Evolutionary conservation across 2,888 invertebrate genomes (phyloP).

Genomic region (Cephalotes varians): DNA sequence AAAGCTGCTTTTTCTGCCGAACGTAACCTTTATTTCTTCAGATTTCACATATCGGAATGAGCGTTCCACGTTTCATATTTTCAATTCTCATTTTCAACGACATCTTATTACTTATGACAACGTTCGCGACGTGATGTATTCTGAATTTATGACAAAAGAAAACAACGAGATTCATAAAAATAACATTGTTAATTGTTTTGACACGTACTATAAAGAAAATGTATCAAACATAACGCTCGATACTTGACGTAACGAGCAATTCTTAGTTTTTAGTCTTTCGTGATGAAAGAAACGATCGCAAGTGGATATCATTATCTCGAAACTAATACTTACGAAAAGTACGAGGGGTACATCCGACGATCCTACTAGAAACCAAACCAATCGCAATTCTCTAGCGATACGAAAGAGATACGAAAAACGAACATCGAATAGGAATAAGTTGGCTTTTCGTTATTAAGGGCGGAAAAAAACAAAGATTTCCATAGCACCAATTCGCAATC

Average conservation of each 20-base stretch:
- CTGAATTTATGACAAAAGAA: neutral
- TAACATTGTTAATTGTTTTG: neutral
- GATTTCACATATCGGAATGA: neutral
- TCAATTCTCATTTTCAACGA: neutral
- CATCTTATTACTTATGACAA: neutral
- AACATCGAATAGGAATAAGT: neutral
- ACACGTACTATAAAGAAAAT: too few relatives aligned
- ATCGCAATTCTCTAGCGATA: too few relatives aligned
- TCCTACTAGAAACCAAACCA: too few relatives aligned
- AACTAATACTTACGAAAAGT: conserved; percentile 22
- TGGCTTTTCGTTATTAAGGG: conserved; percentile 6
- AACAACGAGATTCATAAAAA: neutral
- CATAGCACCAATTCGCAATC: neutral
- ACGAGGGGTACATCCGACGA: conserved; percentile 41
- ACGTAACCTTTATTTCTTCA: neutral
- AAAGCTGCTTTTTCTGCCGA: too few relatives aligned
- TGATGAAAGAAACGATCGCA: neutral
- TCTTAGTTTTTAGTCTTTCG: neutral
- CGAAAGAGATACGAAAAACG: conserved; percentile 53
- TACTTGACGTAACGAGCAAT: neutral
- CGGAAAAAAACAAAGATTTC: neutral
- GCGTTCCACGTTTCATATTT: neutral
- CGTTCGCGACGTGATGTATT: neutral
- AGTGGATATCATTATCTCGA: neutral
- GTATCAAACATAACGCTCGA: too few relatives aligned